These are phyloP conservation scores for Psammodynastes pulverulentus DNA, from an alignment of 2,113 vertebrate species.

Conservation along the genomic window DNA sequence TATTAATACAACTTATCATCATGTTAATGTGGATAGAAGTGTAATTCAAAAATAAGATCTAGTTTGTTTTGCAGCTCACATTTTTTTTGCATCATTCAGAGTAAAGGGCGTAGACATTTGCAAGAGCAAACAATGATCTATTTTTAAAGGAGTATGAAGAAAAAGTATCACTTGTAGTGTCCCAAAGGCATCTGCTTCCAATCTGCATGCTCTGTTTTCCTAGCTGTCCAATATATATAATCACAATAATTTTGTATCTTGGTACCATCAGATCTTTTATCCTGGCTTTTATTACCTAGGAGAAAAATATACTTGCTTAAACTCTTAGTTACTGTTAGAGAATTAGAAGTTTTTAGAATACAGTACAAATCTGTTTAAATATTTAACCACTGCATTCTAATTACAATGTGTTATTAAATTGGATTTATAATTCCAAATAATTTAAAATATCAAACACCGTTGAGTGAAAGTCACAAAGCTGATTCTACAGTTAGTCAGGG, in stretches of 20 bases:
- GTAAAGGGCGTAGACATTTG: conserved; percentile 82
- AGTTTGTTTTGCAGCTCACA: background rate
- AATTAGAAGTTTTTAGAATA: background rate
- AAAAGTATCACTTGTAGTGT: conserved; percentile 74
- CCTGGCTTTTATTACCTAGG: conserved; percentile 79
- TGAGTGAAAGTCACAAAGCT: background rate
- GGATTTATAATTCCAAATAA: background rate
- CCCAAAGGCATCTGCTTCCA: conserved; percentile 87
- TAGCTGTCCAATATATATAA: conserved; percentile 82
- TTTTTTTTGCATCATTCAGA: conserved; percentile 69
- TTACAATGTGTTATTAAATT: background rate
- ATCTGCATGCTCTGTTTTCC: conserved; percentile 76
- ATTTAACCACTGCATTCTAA: background rate
- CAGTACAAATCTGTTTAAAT: background rate
- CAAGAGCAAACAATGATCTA: conserved; percentile 80
- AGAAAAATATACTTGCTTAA: accelerated
- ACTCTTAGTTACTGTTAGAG: background rate
- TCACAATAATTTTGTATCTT: conserved; percentile 83
- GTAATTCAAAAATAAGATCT: background rate
- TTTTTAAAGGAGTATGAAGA: conserved; percentile 81
- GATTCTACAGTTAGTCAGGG: background rate
- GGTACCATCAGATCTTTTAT: conserved; percentile 83
- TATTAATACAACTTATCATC: background rate
- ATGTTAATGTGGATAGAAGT: background rate
- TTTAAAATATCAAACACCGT: background rate